Base-by-base conservation (phyloP, 2,888 invertebrate genomes). In the Anagyrus pseudococci region DNA sequence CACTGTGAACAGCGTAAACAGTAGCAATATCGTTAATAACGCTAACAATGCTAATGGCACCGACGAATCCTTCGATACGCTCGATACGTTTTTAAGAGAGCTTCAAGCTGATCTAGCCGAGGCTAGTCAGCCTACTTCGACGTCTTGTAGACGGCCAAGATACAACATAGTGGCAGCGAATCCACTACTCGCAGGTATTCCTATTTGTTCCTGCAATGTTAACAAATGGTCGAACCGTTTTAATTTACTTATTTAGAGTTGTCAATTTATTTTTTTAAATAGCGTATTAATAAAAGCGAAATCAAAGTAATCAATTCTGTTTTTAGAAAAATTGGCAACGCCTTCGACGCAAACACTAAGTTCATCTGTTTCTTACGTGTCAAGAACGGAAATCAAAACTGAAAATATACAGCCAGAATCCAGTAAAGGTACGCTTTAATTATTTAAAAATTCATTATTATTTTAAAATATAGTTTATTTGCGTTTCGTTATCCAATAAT, bases 111-210 rank as follows among this genome's bases (percentile, higher is more conserved):
- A 79, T 67, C 66, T 77, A 64, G 78, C 74, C 25, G 81, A 77
- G 62, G 76, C 79, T 62, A 81, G 74, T 69, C 79, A 78, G 82
- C 84, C 62, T 80, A 86, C 76, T 81, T 85, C 70, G 78, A 81
- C 77, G 83, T 60, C 76, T 82, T 85, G 83, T 67, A 84, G 84
- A 73, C 84, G 85, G 74, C 86, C 87, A 72, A 83, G 89, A 77
- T 91, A 89, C 78, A 91, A 91, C 70, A 92, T 94, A 68, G 91
- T 91, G 26, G 93, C 93, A 13, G 91, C 92, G 49, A 94, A 94
- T 82, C 94, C 94, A 17, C 82, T 94, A 69, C 84, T 94, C 67
- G 94, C 94, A 71, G 94, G 94, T 85, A 90, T 37, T 10, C 50
- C 33, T 53, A 53, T 8, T 43, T 29, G 29, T 29, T 29, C 4